Evolutionary conservation across 2,888 invertebrate genomes (phyloP).

Genomic region (Stictocephala bisonia): DNA sequence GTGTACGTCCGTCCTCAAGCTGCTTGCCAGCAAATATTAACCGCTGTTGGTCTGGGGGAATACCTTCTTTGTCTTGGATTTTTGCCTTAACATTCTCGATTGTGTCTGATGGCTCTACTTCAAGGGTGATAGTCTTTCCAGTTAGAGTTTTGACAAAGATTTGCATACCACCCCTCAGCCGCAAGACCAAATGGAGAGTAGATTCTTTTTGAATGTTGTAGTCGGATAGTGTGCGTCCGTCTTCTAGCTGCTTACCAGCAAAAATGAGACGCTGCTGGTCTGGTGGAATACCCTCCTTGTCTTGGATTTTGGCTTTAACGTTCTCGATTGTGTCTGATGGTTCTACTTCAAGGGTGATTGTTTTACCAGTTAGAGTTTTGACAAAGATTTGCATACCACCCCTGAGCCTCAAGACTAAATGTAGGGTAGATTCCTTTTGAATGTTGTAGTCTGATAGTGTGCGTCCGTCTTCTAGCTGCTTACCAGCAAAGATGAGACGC

Average conservation of each 20-base stretch:
- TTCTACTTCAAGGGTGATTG: slow-evolving; percentile 68
- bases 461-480: slow-evolving; percentile 71
- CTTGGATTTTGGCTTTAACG: slow-evolving; percentile 71
- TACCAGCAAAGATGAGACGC: slow-evolving; percentile 70
- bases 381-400: slow-evolving; percentile 73
- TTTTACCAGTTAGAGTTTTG: slow-evolving; percentile 67
- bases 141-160: slow-evolving; percentile 69
- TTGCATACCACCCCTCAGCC: slow-evolving; percentile 72
- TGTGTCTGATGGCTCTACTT: slow-evolving; percentile 67
- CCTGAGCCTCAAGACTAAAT: slow-evolving; percentile 67
- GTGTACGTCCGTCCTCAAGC: slow-evolving; percentile 70
- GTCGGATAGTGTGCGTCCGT: slow-evolving; percentile 69
- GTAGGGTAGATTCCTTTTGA: slow-evolving; percentile 70
- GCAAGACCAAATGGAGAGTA: slow-evolving; percentile 68
- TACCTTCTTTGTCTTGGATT: slow-evolving; percentile 66
- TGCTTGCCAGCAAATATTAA: slow-evolving; percentile 71
- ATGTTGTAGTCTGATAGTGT: slow-evolving; percentile 72
- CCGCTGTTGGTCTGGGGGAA: slow-evolving; percentile 66
- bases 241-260: slow-evolving; percentile 64
- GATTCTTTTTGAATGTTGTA: too few species aligned
- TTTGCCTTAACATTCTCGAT: slow-evolving; percentile 69
- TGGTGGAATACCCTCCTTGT: slow-evolving; percentile 73
- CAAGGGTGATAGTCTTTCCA: slow-evolving; percentile 66
- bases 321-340: slow-evolving; percentile 73
- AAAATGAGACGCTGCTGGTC: too few species aligned